phyloP scores from a whole-genome alignment of 2,797 vertebrate species.

The Tragelaphus eurycerus region DNA sequence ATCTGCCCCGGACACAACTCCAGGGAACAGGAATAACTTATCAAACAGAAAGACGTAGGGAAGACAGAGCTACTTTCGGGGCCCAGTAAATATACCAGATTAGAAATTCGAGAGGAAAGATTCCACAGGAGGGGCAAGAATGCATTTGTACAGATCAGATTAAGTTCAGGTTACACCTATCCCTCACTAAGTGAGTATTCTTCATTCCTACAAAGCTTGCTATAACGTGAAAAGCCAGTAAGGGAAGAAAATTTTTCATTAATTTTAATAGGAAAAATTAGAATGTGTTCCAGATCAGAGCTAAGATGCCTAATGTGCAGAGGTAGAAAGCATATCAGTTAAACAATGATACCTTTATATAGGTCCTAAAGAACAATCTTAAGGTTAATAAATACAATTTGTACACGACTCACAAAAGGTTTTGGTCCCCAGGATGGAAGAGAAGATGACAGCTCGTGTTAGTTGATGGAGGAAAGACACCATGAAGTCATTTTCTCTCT shows the following conservation, averaged over 20 bases:
- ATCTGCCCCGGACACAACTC: neutral
- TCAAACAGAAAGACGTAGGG: neutral
- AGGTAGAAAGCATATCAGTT: neutral
- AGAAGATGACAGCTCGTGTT: neutral
- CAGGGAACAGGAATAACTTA: neutral
- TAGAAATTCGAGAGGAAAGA: neutral
- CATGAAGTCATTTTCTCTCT: neutral
- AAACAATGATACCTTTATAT: neutral
- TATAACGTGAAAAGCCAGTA: neutral
- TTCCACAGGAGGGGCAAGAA: neutral
- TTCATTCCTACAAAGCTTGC: neutral
- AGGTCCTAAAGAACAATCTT: neutral
- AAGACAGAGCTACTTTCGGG: neutral
- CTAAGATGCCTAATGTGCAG: neutral
- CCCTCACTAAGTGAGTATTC: neutral
- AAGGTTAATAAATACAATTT: neutral
- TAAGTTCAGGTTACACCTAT: neutral
- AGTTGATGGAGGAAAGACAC: neutral
- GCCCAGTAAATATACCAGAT: neutral
- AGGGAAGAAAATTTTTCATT: neutral
- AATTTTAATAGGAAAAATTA: neutral
- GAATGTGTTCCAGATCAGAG: neutral
- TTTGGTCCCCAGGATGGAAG: neutral
- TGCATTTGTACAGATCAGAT: neutral
- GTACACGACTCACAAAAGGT: neutral